Conservation (phyloP, 2,888 invertebrate genomes). For the Biston stratarius region DNA sequence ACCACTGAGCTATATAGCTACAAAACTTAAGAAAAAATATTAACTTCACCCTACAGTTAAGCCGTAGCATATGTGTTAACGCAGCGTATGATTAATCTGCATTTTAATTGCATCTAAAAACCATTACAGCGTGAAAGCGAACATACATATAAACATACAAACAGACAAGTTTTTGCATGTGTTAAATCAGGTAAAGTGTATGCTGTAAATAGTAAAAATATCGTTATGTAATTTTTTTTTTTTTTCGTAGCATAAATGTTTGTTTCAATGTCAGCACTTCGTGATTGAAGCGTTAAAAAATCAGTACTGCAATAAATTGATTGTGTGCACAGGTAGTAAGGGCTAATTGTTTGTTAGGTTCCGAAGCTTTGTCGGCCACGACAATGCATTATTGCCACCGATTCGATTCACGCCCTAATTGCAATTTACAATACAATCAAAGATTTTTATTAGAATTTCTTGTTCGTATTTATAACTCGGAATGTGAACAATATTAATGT, state of each 20-base stretch:
- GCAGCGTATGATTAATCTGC: too few relatives aligned
- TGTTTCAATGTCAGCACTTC: conserved; percentile 15
- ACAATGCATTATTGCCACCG: conserved; percentile 67
- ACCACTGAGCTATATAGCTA: too few relatives aligned
- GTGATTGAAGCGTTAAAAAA: conserved; percentile 69
- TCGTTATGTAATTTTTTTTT: neutral
- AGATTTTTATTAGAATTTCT: conserved; percentile 8
- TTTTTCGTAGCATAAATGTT: conserved; percentile 12
- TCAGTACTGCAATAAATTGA: conserved; percentile 67
- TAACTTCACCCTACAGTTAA: too few relatives aligned
- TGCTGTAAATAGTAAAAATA: too few relatives aligned
- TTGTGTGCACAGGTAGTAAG: conserved; percentile 69
- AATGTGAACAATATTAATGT: neutral
- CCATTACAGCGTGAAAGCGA: too few relatives aligned
- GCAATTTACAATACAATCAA: conserved; percentile 18
- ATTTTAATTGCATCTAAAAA: too few relatives aligned
- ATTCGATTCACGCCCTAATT: conserved; percentile 66
- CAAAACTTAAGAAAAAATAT: too few relatives aligned
- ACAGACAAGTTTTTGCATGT: too few relatives aligned
- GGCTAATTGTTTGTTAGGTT: conserved; percentile 76
- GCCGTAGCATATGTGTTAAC: too few relatives aligned
- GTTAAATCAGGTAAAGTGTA: too few relatives aligned
- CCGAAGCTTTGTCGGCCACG: conserved; percentile 69
- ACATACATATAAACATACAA: too few relatives aligned
- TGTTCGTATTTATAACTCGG: neutral